phyloP scores from a whole-genome alignment of 2,888 invertebrate species.

The Reticulitermes lucifugus region DNA sequence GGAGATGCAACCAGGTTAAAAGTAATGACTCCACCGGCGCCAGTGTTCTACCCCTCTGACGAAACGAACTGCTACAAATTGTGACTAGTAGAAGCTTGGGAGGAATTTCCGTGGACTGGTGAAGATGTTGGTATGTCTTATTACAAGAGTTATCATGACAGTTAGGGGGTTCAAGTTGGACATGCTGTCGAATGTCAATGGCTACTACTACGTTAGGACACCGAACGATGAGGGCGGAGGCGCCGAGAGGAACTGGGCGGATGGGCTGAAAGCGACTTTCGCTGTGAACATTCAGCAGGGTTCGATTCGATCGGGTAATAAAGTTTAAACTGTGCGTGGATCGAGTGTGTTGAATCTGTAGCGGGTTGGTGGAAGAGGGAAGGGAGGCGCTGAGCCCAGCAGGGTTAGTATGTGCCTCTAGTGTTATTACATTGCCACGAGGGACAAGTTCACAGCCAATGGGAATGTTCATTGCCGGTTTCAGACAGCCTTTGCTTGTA shows the following conservation, averaged over 20 bases:
- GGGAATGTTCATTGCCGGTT: not conserved
- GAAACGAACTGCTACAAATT: not conserved
- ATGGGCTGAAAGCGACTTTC: constrained; percentile 42
- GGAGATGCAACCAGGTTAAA: not conserved
- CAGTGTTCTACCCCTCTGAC: not conserved
- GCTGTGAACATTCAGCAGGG: constrained; percentile 24
- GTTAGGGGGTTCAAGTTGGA: not conserved
- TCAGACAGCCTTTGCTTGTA: not conserved
- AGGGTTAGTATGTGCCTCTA: constrained; percentile 27
- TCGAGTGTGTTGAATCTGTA: not conserved
- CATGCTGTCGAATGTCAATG: not conserved
- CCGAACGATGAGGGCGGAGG: not conserved
- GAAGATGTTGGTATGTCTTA: not conserved
- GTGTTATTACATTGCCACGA: constrained; percentile 31
- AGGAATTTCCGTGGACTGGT: not conserved
- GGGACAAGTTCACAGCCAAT: constrained; percentile 21
- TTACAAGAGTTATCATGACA: not conserved
- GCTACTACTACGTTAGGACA: not conserved
- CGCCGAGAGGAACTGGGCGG: constrained; percentile 37
- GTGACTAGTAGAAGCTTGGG: not conserved
- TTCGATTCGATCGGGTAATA: constrained; percentile 46
- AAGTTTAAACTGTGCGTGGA: constrained; percentile 42
- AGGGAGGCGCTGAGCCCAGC: not conserved
- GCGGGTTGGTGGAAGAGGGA: not conserved
- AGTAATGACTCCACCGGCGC: not conserved